phyloP scores from a whole-genome alignment of 1,140 invertebrate species.

The Nasonia vitripennis region DNA sequence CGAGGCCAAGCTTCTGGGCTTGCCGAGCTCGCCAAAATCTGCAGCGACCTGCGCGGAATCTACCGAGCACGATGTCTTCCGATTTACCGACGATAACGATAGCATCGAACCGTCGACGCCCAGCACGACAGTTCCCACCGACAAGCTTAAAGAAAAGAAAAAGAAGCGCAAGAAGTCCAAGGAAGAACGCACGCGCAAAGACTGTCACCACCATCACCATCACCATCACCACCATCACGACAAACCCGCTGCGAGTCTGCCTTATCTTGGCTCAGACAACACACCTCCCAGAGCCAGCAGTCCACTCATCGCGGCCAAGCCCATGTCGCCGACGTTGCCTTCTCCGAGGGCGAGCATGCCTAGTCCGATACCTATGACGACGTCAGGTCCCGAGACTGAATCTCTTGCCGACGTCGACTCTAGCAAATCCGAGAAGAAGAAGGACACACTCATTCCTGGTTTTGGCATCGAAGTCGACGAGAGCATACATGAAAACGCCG shows the following conservation, averaged over 20 bases:
- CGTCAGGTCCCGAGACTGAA: not conserved
- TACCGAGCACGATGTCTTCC: conserved; percentile 76
- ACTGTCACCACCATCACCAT: conserved; percentile 80
- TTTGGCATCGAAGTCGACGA: conserved; percentile 83
- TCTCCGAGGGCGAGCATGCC: conserved; percentile 73
- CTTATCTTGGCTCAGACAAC: conserved; percentile 68
- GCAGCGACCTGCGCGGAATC: conserved; percentile 65
- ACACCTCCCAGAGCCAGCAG: conserved; percentile 71
- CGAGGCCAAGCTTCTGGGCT: conserved; percentile 84
- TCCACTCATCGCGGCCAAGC: conserved; percentile 65
- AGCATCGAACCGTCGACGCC: conserved; percentile 71
- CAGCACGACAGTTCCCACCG: conserved; percentile 63
- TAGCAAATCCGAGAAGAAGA: conserved; percentile 73
- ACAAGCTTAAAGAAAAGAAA: conserved; percentile 83
- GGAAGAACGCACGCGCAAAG: conserved; percentile 83
- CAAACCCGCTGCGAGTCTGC: conserved; percentile 62
- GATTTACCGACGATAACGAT: conserved; percentile 80
- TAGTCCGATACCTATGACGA: conserved; percentile 74
- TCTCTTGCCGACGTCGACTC: conserved; percentile 55
- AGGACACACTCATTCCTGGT: conserved; percentile 82
- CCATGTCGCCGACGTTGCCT: conserved; percentile 68
- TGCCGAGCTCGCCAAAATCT: conserved; percentile 68
- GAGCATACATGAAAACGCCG: conserved; percentile 86
- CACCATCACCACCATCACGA: conserved; percentile 74
- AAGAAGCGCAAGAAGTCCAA: conserved; percentile 89